Evolutionary conservation across 2,888 invertebrate genomes (phyloP).

Genomic region (Lithodes maja): DNA sequence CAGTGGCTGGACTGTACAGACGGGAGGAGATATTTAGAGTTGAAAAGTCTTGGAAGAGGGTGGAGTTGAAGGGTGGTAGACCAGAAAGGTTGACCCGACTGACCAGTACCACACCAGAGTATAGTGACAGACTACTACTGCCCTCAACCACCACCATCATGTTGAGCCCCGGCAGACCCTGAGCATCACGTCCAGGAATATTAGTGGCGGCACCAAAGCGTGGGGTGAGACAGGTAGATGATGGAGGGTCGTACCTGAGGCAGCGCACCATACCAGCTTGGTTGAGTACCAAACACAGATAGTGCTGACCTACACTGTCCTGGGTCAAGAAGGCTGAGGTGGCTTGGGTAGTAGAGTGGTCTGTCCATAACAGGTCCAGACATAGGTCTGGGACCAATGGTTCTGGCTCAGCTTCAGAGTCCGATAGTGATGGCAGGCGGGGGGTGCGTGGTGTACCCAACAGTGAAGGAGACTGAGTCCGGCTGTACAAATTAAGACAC

Average conservation of each 20-base stretch:
- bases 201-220: constrained; percentile 85
- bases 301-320: constrained; percentile 90
- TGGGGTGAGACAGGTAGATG: constrained; percentile 77
- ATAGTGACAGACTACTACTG: constrained; percentile 85
- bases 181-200: constrained; percentile 89
- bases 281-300: constrained; percentile 85
- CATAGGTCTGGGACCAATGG: constrained; percentile 90
- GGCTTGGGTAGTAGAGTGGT: constrained; percentile 75
- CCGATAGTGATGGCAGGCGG: constrained; percentile 73
- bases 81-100: constrained; percentile 83
- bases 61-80: constrained; percentile 73
- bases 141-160: constrained; percentile 90
- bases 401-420: constrained; percentile 75
- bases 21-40: constrained; percentile 70
- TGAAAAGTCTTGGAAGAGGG: constrained; percentile 68
- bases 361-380: constrained; percentile 93
- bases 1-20: constrained; percentile 71
- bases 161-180: constrained; percentile 83
- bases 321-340: constrained; percentile 87
- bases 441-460: constrained; percentile 70
- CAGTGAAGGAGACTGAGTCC: constrained; percentile 77
- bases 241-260: constrained; percentile 82
- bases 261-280: constrained; percentile 82
- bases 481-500: constrained; percentile 73
- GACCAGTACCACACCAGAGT: constrained; percentile 87